Percentiles rank a stretch among this genome's conserved stretches.
Evolutionary conservation across 2,888 invertebrate species (phyloP).

Genomic region (Leptogaster cylindrica): DNA sequence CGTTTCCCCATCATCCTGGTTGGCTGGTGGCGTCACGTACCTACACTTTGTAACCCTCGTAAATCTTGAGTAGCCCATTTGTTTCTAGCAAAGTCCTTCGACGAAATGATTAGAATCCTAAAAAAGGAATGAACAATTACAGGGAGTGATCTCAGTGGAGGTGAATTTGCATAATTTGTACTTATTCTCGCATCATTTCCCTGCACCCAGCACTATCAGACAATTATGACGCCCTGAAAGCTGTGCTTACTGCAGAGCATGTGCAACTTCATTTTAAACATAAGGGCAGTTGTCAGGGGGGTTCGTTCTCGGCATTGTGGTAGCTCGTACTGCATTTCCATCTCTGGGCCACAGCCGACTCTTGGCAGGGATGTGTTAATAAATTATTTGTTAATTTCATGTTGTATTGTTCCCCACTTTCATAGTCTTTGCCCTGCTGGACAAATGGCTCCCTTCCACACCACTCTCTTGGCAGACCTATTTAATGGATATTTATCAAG

Average conservation of each 20-base stretch:
- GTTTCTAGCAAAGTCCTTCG: neutral
- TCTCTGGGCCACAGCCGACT: neutral
- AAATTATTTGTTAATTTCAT: conserved; percentile 30
- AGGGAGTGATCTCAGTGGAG: neutral
- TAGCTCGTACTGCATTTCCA: neutral
- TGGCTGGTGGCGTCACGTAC: conserved; percentile 15
- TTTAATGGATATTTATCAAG: conserved; percentile 1
- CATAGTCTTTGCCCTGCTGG: neutral
- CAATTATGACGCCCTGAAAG: conserved; percentile 7
- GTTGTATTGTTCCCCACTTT: neutral
- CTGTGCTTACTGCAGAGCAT: neutral
- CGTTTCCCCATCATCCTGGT: neutral
- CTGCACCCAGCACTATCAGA: neutral
- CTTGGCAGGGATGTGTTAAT: neutral
- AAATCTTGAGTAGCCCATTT: conserved; percentile 17
- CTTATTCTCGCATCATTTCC: neutral
- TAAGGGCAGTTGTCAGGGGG: neutral
- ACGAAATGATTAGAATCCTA: neutral
- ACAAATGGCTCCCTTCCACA: neutral
- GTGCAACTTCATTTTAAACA: too few species aligned
- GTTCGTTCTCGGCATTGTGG: neutral
- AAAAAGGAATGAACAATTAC: too few species aligned
- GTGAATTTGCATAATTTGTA: conserved; percentile 12
- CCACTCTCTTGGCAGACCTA: neutral
- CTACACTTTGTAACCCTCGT: conserved; percentile 5